Percentiles rank a stretch among this genome's conserved stretches.
phyloP scores from a whole-genome alignment of 2,888 invertebrate species.

The Pseudeuparius sepicola region DNA sequence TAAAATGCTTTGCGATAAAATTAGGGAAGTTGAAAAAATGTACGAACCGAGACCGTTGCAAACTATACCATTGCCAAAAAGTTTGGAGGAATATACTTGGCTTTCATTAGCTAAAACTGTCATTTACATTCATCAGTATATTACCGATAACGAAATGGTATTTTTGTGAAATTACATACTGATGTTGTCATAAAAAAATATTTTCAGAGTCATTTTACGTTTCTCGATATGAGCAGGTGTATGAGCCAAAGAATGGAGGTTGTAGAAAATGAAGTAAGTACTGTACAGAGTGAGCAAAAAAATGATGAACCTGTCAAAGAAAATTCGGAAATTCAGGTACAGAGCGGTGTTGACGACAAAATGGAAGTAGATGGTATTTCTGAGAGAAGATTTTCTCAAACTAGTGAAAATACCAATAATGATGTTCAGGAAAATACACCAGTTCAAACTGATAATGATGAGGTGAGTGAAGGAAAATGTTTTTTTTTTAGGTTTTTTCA shows the following conservation, averaged over 20 bases:
- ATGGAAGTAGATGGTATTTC: constrained; percentile 28
- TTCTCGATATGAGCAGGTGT: constrained; percentile 36
- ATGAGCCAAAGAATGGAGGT: constrained; percentile 29
- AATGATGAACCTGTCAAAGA: constrained; percentile 28
- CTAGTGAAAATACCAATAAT: constrained; percentile 32
- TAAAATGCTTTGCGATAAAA: constrained; percentile 44
- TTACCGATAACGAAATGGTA: constrained; percentile 48
- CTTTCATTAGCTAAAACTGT: constrained; percentile 55
- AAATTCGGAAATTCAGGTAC: constrained; percentile 29
- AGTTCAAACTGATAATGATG: constrained; percentile 37
- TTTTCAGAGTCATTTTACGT: constrained; percentile 36
- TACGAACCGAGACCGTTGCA: constrained; percentile 45
- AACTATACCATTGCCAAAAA: constrained; percentile 48
- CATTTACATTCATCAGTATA: constrained; percentile 53
- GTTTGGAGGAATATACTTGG: constrained; percentile 53
- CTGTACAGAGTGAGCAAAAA: constrained; percentile 29
- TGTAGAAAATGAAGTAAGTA: constrained; percentile 32
- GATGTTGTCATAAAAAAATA: constrained; percentile 7
- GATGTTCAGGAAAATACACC: constrained; percentile 33
- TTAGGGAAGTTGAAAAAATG: constrained; percentile 45
- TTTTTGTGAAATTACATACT: constrained; percentile 1
- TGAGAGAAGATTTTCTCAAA: constrained; percentile 34
- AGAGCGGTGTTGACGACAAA: constrained; percentile 34
- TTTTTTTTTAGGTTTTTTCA: too few relatives aligned
- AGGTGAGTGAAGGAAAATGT: too few relatives aligned